Conservation (phyloP, 2,888 invertebrate species). For the Agrypnus murinus region DNA sequence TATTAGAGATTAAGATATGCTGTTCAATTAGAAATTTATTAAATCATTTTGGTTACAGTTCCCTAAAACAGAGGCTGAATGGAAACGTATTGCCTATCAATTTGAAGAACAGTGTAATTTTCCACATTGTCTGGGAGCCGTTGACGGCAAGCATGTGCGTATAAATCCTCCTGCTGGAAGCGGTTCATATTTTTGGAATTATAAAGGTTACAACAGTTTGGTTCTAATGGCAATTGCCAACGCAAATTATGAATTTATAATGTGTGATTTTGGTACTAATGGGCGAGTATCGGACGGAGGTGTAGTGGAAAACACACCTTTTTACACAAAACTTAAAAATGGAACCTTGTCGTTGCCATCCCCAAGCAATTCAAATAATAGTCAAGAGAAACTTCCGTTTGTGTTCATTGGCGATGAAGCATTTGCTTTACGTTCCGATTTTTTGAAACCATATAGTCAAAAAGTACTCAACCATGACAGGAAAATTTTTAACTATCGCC, state of each 20-base stretch:
- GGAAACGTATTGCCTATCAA: too few relatives aligned
- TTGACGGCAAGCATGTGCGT: too few relatives aligned
- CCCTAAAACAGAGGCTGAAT: too few relatives aligned
- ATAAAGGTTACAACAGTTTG: neutral
- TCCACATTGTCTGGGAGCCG: too few relatives aligned
- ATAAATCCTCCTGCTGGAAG: too few relatives aligned
- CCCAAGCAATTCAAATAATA: neutral
- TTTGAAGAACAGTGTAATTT: too few relatives aligned
- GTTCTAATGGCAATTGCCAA: conserved; percentile 12
- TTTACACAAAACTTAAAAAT: too few relatives aligned
- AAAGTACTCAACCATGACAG: conserved; percentile 5
- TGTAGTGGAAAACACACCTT: too few relatives aligned
- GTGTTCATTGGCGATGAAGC: conserved; percentile 3
- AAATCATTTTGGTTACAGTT: too few relatives aligned
- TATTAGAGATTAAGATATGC: too few relatives aligned
- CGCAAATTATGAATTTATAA: neutral
- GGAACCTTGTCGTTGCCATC: neutral
- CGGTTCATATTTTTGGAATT: neutral
- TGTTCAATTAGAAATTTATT: too few relatives aligned
- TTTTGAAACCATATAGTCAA: neutral
- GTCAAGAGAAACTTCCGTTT: neutral
- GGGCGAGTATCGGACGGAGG: neutral
- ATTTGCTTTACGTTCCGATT: neutral
- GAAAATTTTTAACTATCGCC: conserved; percentile 46
- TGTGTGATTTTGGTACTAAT: neutral